Conservation (phyloP, 2,888 invertebrate species). For the Chironomus tentans region DNA sequence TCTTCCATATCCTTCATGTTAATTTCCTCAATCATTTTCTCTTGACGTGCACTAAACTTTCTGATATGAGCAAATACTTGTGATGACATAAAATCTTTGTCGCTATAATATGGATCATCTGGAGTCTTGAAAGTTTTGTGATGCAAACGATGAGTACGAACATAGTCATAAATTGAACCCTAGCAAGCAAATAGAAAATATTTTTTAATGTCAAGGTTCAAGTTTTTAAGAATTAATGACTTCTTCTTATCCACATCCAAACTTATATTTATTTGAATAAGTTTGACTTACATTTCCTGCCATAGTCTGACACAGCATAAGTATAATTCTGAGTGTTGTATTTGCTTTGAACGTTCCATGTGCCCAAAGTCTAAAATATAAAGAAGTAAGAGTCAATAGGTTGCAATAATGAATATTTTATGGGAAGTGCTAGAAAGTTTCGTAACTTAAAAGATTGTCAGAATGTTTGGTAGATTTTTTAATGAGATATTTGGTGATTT, state of each 20-base stretch:
- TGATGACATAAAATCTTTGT: slow-evolving; percentile 69
- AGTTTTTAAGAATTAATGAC: too few species aligned
- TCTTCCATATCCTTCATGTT: slow-evolving; percentile 71
- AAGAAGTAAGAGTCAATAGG: too few species aligned
- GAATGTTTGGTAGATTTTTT: too few species aligned
- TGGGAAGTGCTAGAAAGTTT: too few species aligned
- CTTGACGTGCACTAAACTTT: slow-evolving; percentile 55
- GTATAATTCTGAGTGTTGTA: slow-evolving; percentile 56
- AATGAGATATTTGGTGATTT: too few species aligned
- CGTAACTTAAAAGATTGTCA: too few species aligned
- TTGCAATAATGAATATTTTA: too few species aligned
- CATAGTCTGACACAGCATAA: slow-evolving; percentile 75
- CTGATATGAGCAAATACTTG: slow-evolving; percentile 65
- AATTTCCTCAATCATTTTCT: slow-evolving; percentile 53
- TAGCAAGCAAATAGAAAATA: slow-evolving; percentile 34
- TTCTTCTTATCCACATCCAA: not conserved
- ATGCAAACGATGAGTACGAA: slow-evolving; percentile 68
- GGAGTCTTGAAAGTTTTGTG: slow-evolving; percentile 69
- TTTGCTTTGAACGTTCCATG: slow-evolving; percentile 76
- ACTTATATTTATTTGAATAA: not conserved
- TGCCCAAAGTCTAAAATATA: slow-evolving; percentile 64
- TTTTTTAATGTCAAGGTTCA: too few species aligned
- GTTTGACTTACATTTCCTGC: slow-evolving; percentile 67
- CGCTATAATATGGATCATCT: slow-evolving; percentile 71
- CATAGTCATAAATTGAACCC: slow-evolving; percentile 82